Conservation (phyloP, 1,140 invertebrate species). For the Hetaerina americana region DNA sequence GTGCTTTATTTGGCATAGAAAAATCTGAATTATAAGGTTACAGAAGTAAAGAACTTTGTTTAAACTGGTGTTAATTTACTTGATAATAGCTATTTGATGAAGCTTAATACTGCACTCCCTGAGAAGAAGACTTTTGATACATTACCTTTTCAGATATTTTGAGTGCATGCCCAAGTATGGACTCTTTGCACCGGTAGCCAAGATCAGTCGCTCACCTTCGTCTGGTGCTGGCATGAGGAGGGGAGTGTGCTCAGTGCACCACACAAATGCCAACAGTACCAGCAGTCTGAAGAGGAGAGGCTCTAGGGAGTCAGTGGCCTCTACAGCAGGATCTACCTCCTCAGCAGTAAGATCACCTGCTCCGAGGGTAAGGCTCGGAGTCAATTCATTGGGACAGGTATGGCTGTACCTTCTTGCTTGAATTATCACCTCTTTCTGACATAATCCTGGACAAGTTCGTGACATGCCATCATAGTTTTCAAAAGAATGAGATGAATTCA, state of each 20-base stretch:
- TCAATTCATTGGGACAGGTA: slow-evolving; percentile 41
- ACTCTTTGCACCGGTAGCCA: slow-evolving; percentile 79
- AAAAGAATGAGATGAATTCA: no score
- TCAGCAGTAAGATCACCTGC: slow-evolving; percentile 30
- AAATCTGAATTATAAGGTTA: no score
- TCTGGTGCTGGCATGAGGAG: slow-evolving; percentile 44
- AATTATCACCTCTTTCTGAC: background rate
- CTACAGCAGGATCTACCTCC: slow-evolving; percentile 55
- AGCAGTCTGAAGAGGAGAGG: slow-evolving; percentile 46
- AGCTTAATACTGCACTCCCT: no score
- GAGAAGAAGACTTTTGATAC: no score
- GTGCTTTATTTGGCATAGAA: no score
- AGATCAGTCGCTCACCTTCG: slow-evolving; percentile 71
- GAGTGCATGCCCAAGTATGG: slow-evolving; percentile 80
- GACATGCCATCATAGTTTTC: no score
- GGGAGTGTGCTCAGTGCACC: slow-evolving; percentile 27
- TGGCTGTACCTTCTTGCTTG: background rate
- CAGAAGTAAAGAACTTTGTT: no score
- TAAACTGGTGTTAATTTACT: no score
- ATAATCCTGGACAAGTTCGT: no score
- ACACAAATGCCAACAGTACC: slow-evolving; percentile 28
- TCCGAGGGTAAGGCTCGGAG: slow-evolving; percentile 53
- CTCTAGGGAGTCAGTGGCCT: slow-evolving; percentile 75
- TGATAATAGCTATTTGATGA: no score
- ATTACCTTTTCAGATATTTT: slow-evolving; percentile 85